Percentiles rank a stretch among this genome's conserved stretches.
Evolutionary conservation across 2,888 invertebrate genomes (phyloP).

Genomic region (Podotricha telesiphe): DNA sequence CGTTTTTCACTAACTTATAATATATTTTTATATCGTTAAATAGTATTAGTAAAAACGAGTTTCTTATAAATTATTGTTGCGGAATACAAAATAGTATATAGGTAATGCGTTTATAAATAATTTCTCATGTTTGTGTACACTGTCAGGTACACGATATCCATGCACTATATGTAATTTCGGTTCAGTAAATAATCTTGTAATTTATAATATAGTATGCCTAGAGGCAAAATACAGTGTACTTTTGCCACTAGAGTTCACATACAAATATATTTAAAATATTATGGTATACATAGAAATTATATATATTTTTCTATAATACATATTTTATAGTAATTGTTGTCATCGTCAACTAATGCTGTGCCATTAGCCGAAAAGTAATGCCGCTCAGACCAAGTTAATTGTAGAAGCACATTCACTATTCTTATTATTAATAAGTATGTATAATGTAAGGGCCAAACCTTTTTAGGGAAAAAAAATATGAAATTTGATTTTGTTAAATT

Average conservation of each 20-base stretch:
- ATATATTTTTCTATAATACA: too few relatives aligned
- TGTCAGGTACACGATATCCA: not conserved
- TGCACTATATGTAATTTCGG: not conserved
- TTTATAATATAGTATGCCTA: not conserved
- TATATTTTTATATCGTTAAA: not conserved
- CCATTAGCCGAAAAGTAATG: too few relatives aligned
- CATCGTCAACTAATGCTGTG: too few relatives aligned
- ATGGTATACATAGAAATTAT: too few relatives aligned
- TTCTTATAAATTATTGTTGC: not conserved
- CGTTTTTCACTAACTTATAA: not conserved
- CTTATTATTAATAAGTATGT: too few relatives aligned
- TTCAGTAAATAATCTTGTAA: not conserved
- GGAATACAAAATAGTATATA: not conserved
- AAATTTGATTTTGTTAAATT: too few relatives aligned
- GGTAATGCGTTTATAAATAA: not conserved
- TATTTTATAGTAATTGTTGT: too few relatives aligned
- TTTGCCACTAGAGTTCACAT: not conserved
- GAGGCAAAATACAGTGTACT: not conserved
- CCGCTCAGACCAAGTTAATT: too few relatives aligned
- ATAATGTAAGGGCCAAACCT: too few relatives aligned
- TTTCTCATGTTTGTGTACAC: not conserved
- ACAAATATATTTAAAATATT: too few relatives aligned
- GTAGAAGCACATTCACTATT: too few relatives aligned
- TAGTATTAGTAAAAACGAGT: not conserved
- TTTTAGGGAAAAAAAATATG: too few relatives aligned